Conservation (phyloP, 2,113 vertebrate genomes). For the Panthera uncia region DNA sequence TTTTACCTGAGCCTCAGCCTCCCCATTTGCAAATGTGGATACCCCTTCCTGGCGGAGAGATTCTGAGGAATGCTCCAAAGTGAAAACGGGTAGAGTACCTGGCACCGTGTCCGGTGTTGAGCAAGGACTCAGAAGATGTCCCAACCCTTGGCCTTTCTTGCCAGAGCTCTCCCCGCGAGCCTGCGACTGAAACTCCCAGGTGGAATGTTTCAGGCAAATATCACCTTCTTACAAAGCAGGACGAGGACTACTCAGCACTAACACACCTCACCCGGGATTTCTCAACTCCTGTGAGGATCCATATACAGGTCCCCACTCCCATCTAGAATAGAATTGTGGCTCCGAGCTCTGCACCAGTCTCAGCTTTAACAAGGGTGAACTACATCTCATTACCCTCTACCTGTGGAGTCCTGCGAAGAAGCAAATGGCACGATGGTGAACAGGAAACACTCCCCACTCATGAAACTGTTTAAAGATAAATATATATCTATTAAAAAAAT, state of each 20-base stretch:
- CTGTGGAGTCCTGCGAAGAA: not conserved
- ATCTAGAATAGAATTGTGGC: not conserved
- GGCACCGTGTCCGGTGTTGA: not conserved
- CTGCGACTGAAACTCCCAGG: not conserved
- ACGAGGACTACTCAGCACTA: not conserved
- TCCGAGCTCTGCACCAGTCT: not conserved
- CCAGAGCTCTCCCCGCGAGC: not conserved
- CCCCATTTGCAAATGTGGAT: not conserved
- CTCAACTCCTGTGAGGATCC: not conserved
- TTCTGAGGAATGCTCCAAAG: not conserved
- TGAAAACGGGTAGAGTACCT: not conserved
- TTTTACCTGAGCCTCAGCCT: not conserved
- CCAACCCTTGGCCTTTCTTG: not conserved
- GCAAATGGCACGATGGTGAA: constrained; percentile 34
- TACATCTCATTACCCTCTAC: not conserved
- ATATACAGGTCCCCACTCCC: not conserved
- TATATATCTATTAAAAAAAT: not conserved
- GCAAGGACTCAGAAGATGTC: not conserved
- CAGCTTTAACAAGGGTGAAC: not conserved
- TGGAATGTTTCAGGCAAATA: not conserved
- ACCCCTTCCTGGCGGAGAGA: not conserved
- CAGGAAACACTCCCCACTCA: constrained; percentile 28
- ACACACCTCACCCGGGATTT: not conserved
- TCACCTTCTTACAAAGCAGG: constrained; percentile 28
- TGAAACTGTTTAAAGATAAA: constrained; percentile 45